Base-by-base conservation (phyloP, 2,797 vertebrate genomes). In the Coracias cyanogaster region DNA sequence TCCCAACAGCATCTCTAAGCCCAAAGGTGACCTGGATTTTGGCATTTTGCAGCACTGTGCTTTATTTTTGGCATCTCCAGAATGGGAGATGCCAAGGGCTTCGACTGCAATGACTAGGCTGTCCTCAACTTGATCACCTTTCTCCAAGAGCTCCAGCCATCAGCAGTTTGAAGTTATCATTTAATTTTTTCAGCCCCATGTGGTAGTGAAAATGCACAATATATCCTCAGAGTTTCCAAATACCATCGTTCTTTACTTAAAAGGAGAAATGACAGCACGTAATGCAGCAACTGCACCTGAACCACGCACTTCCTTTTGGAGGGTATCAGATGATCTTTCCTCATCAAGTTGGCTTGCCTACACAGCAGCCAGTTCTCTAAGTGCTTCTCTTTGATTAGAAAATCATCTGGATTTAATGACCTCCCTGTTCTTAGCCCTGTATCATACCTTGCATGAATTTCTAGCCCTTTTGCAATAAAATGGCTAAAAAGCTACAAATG, bases 131-230 rank as follows among this genome's bases (percentile, higher is more conserved):
- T 4, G 8, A 73, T n/a, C 43, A 39, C 6, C 1, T 66, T 41
- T 48, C 49, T 37, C 10, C 43, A 65, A 65, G 16, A 61, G 37
- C 65, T 74, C 46, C 64, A 65, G 1, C 18, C 25, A 19, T 2
- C 35, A 39, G 28, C 8, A 39, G 16, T 3, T 12, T 33, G 22
- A 61, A 41, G 48, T 9, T 31, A 15, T 15, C n/a, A 15, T 29
- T n/a, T 54, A 6, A 51, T 35, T 15, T 35, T 51, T 15, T 24
- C 48, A 35, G 52, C 48, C 26, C 19, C 0, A 0, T 4, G 13
- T 49, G 41, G 14, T 8, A 49, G 5, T 9, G 18, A 31, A 37
- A 60, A 2, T 4, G 12, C 3, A 4, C 31, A 15, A 4, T 4
- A 28, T 31, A 73, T 3, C 14, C 70, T 77, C 33, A 39, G 35